Evolutionary conservation across 2,113 vertebrate genomes (phyloP).

Genomic region (Odontophorus gujanensis): DNA sequence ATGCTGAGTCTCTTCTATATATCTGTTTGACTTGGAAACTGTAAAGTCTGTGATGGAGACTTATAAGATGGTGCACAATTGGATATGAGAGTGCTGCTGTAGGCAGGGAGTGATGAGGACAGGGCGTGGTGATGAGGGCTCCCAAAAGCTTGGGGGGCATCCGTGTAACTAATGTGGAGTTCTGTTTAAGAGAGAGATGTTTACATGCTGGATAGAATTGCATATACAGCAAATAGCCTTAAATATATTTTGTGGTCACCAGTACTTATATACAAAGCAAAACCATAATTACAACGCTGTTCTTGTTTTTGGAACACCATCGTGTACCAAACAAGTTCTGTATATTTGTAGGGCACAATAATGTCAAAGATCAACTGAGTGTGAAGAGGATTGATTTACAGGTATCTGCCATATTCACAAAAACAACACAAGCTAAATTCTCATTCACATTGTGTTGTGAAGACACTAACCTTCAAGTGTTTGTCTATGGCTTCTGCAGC

Average conservation of each 20-base stretch:
- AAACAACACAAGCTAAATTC: not conserved
- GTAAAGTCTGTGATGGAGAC: not conserved
- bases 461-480: not conserved
- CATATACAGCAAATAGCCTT: conserved; percentile 1
- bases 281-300: conserved; percentile 30
- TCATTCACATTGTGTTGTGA: not conserved
- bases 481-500: not conserved
- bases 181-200: not conserved
- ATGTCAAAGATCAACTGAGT: not conserved
- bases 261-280: conserved; percentile 32
- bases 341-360: not conserved
- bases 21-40: not conserved
- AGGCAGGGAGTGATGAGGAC: not conserved
- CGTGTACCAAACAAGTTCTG: not conserved
- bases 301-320: conserved; percentile 23
- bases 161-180: not conserved
- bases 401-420: not conserved
- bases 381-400: not conserved
- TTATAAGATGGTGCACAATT: not conserved
- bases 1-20: not conserved
- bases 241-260: conserved; percentile 27
- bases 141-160: not conserved
- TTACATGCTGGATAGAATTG: conserved; percentile 10
- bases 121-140: not conserved
- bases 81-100: not conserved